These are phyloP conservation scores for Luperina nickerlii DNA, from an alignment of 2,888 invertebrate species.

Conservation along the genomic window DNA sequence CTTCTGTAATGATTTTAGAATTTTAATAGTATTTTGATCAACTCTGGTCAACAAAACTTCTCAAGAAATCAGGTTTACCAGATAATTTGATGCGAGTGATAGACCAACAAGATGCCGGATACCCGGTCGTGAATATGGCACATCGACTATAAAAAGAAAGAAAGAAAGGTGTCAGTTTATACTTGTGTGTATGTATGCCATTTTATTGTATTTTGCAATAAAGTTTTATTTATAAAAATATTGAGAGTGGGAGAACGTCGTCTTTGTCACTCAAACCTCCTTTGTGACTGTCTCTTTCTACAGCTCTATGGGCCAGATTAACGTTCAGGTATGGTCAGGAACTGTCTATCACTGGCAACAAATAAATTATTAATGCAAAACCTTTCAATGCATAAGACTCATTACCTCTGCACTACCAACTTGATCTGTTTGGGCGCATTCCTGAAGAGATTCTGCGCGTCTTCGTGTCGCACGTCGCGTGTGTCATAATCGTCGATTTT, in stretches of 20 bases:
- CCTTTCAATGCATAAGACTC: neutral
- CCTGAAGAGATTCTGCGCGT: slow-evolving; percentile 96
- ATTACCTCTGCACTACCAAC: slow-evolving; percentile 95
- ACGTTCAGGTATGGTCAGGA: neutral
- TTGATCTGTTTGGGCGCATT: slow-evolving; percentile 95
- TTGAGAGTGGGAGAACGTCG: too few species aligned
- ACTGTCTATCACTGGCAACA: neutral
- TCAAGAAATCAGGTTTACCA: neutral
- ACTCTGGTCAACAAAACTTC: neutral
- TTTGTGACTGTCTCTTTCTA: neutral
- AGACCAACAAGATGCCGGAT: neutral
- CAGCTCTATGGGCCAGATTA: neutral
- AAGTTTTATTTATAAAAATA: too few species aligned
- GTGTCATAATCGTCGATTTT: slow-evolving; percentile 97
- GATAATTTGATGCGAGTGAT: neutral
- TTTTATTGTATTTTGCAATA: neutral
- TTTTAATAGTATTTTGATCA: slow-evolving; percentile 12
- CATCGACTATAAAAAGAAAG: neutral
- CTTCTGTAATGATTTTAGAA: slow-evolving; percentile 11
- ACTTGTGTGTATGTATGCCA: too few species aligned
- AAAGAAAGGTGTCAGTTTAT: neutral
- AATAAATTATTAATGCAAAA: neutral
- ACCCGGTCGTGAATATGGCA: neutral
- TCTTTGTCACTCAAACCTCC: neutral
- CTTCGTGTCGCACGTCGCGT: slow-evolving; percentile 96